Base-by-base conservation (phyloP, 2,888 invertebrate species). In the Troides aeacus region DNA sequence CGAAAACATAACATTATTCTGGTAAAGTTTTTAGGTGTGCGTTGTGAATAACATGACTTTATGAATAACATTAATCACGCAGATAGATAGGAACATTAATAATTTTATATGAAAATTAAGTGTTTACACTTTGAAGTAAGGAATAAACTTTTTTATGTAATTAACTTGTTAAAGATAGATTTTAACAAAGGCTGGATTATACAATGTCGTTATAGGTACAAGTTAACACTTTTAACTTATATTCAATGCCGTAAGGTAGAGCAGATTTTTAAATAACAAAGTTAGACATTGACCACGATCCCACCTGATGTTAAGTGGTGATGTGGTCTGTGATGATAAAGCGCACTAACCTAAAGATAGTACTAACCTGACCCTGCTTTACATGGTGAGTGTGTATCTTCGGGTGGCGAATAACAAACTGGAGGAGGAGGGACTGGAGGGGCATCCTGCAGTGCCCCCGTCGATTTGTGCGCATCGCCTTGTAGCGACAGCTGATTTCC, bases 371-470 rank as follows among this genome's bases (percentile, higher is more conserved):
- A 76, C 57, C 78, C 50, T 63, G 77, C 73, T 46, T 77, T 69
- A 58, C 77, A 76, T 7, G 77, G 71, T 6, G 78, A 72, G 21
- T 79, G 76, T 5, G 78, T 72, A 56, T 80, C 81, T 2, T 70
- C 72, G 7, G 84, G 86, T 21, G 86, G 87, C 60, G 79, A 78
- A 79, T 89, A 90, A 70, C 82, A 77, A n/a, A 79, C 81, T 1
- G 91, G 90, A 1, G 89, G 90, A 64, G 91, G 91, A 0, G 91
- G 90, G 56, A 90, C 87, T 0, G 91, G 91, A n/a, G 90, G 91
- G 7, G 88, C 84, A 72, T 84, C 82, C 67, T 86, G 85, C 4
- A 90, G 73, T 30, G 89, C 87, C 0, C 89, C 87, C 36, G 86
- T 89, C 2, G 90, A 90, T 81, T 89, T 90, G 82, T 90, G 89